These are phyloP conservation scores for Aptenodytes patagonicus DNA, from an alignment of 2,113 vertebrate species.

Conservation along the genomic window DNA sequence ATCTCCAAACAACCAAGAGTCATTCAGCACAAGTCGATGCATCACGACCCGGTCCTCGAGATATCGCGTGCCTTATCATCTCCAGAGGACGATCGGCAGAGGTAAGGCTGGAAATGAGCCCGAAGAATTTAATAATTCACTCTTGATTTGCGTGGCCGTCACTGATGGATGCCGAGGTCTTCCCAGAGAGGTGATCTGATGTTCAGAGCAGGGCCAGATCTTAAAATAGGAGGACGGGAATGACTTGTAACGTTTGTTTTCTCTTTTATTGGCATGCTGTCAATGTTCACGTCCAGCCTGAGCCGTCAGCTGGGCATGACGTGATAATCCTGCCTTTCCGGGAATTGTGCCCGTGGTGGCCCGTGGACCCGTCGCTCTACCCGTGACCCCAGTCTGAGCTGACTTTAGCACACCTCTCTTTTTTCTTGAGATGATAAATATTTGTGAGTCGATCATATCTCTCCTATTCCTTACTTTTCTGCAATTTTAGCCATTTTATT, in stretches of 20 bases:
- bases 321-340: rapidly evolving
- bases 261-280: background rate
- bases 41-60: background rate
- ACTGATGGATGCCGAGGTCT: background rate
- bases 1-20: background rate
- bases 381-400: background rate
- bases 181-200: background rate
- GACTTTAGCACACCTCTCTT: background rate
- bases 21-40: background rate
- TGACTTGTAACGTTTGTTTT: background rate
- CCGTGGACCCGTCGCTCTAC: rapidly evolving
- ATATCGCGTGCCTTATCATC: background rate
- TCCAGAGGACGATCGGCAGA: rapidly evolving
- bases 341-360: rapidly evolving
- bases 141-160: rapidly evolving
- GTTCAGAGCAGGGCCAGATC: background rate
- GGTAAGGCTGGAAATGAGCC: background rate
- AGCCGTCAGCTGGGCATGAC: rapidly evolving
- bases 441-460: rapidly evolving
- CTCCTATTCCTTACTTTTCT: background rate
- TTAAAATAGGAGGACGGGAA: background rate
- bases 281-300: background rate
- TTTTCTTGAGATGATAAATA: background rate
- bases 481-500: background rate
- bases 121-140: background rate